Percentiles rank a stretch among this genome's conserved stretches.
Conservation (phyloP, 2,113 vertebrate genomes). For the Prietella phreatophila region DNA sequence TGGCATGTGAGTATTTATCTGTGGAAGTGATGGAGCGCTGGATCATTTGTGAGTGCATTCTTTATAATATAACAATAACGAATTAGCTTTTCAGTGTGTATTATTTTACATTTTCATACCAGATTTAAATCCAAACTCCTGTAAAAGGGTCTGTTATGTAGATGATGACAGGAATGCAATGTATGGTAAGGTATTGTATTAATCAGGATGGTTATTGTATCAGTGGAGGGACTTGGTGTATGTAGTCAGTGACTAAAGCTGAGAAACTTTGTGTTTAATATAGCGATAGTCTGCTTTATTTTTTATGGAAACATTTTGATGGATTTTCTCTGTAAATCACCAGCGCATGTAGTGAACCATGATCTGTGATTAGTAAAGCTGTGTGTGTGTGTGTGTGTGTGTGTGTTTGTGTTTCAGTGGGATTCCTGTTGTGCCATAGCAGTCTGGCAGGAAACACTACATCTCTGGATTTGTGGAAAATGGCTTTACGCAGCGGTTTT, state of each 20-base stretch:
- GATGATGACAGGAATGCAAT: neutral
- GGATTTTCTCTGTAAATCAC: neutral
- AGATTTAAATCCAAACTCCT: neutral
- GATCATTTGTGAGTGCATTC: conserved; percentile 84
- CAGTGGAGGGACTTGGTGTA: neutral
- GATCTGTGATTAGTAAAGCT: neutral
- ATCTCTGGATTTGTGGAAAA: conserved; percentile 86
- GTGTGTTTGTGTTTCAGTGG: conserved; percentile 70
- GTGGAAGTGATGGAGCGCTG: conserved; percentile 91
- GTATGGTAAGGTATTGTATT: neutral
- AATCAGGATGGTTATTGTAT: neutral
- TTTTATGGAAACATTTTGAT: neutral
- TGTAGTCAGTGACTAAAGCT: neutral
- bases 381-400: neutral
- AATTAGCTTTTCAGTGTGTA: neutral
- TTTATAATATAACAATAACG: neutral
- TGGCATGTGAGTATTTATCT: conserved; percentile 90
- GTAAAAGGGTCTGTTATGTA: neutral
- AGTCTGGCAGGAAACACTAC: conserved; percentile 74
- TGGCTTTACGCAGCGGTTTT: conserved; percentile 81
- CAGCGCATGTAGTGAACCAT: neutral
- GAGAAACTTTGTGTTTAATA: neutral
- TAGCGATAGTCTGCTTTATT: neutral
- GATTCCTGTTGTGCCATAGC: conserved; percentile 87
- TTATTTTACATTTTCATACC: neutral